phyloP scores from a whole-genome alignment of 2,797 vertebrate genomes.

The Danio albolineatus region DNA sequence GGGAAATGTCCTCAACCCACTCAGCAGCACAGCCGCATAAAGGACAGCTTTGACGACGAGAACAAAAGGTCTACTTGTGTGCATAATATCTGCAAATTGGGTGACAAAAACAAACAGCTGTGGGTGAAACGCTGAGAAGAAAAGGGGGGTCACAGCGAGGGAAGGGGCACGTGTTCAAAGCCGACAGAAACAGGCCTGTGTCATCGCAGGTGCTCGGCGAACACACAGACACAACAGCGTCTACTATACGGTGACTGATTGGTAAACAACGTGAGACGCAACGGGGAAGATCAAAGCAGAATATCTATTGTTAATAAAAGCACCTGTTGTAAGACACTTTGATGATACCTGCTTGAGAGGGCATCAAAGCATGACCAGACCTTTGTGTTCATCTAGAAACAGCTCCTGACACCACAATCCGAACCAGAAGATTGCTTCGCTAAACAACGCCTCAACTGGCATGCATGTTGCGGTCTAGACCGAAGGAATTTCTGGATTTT shows the following conservation, averaged over 20 bases:
- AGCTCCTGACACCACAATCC: slow-evolving; percentile 26
- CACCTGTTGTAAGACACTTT: slow-evolving; percentile 58
- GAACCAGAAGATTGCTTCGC: slow-evolving; percentile 33
- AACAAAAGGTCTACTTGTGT: slow-evolving; percentile 51
- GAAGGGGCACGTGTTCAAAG: slow-evolving; percentile 47
- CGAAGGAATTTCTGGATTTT: slow-evolving; percentile 45
- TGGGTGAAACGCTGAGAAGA: slow-evolving; percentile 22
- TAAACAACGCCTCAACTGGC: slow-evolving; percentile 31
- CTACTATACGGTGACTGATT: slow-evolving; percentile 50
- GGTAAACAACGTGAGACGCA: slow-evolving; percentile 41
- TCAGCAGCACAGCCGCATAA: slow-evolving; percentile 40
- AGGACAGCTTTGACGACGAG: slow-evolving; percentile 39
- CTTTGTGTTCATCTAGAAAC: slow-evolving; percentile 15
- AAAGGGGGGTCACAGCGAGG: background rate
- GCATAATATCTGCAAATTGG: slow-evolving; percentile 45
- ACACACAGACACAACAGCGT: slow-evolving; percentile 44
- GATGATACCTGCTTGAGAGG: slow-evolving; percentile 56
- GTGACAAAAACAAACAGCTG: slow-evolving; percentile 54
- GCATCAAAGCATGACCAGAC: slow-evolving; percentile 49
- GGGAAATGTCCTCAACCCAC: slow-evolving; percentile 29
- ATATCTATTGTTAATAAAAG: slow-evolving; percentile 43
- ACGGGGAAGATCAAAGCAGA: slow-evolving; percentile 54
- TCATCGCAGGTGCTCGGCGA: slow-evolving; percentile 56
- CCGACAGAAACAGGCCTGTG: slow-evolving; percentile 34
- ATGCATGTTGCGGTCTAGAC: slow-evolving; percentile 13